Percentiles rank a stretch among this genome's conserved stretches.
Evolutionary conservation across 2,888 invertebrate genomes (phyloP).

Genomic region (Pyrochroa serraticornis): DNA sequence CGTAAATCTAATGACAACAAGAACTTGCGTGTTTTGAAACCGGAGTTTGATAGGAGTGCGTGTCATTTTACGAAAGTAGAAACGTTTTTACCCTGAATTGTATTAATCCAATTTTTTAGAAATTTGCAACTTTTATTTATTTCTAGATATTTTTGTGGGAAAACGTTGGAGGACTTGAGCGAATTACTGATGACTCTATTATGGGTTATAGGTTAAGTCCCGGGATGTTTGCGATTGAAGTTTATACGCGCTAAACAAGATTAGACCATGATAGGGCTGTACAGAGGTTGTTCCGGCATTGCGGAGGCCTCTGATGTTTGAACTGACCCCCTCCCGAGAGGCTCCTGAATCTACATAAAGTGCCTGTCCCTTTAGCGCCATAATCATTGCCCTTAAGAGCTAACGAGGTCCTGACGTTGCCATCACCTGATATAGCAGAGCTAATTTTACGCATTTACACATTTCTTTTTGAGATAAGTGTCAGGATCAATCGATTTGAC

Average conservation of each 20-base stretch:
- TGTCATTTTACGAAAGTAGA: no score
- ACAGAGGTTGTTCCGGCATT: conserved; percentile 20
- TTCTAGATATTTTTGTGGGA: no score
- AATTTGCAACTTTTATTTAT: no score
- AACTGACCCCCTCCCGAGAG: conserved; percentile 24
- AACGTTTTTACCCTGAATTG: no score
- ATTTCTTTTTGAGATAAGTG: no score
- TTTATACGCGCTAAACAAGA: conserved; percentile 29
- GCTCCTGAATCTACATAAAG: conserved; percentile 31
- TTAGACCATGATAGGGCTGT: conserved; percentile 27
- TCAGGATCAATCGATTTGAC: conserved; percentile 24
- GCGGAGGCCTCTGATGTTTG: conserved; percentile 22
- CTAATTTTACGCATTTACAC: no score
- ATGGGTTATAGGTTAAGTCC: conserved; percentile 28
- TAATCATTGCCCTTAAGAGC: conserved; percentile 25
- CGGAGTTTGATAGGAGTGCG: no score
- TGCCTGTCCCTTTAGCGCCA: conserved; percentile 30
- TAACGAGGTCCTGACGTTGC: conserved; percentile 14
- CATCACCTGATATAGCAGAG: conserved; percentile 3
- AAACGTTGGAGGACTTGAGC: not conserved
- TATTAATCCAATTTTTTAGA: no score
- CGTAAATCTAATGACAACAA: no score
- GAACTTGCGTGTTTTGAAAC: no score
- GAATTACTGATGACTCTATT: conserved; percentile 22
- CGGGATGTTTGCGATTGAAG: conserved; percentile 23